Conservation (phyloP, 2,113 vertebrate species). For the Cololabis saira region DNA sequence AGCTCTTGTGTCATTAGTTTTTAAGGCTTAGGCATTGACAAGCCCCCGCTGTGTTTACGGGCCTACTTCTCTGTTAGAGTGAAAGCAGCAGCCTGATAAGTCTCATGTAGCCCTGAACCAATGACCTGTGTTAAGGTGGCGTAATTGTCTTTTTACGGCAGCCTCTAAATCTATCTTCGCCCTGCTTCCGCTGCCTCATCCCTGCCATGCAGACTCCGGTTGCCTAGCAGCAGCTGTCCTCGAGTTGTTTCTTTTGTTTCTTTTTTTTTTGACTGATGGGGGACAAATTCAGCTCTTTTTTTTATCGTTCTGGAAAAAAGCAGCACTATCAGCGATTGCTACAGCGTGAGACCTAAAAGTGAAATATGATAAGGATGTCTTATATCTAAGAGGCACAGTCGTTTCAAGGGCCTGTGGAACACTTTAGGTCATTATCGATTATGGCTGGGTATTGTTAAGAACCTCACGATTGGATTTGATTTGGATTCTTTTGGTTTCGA, state of each 20-base stretch:
- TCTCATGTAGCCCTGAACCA: conserved; percentile 71
- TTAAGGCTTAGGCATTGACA: conserved; percentile 23
- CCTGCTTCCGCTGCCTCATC: conserved; percentile 37
- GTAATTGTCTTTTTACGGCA: conserved; percentile 79
- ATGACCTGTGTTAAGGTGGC: conserved; percentile 77
- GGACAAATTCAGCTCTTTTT: conserved; percentile 57
- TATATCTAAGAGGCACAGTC: not conserved
- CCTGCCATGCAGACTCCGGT: conserved; percentile 42
- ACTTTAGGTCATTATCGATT: not conserved
- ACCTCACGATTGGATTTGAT: no score
- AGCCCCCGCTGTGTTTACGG: conserved; percentile 57
- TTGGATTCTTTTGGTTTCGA: no score
- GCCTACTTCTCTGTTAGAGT: conserved; percentile 47
- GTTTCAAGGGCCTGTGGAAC: not conserved
- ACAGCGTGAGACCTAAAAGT: conserved; percentile 6
- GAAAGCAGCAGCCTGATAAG: conserved; percentile 59
- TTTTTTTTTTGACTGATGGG: conserved; percentile 46
- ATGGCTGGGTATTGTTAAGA: no score
- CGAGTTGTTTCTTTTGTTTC: conserved; percentile 39
- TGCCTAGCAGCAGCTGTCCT: conserved; percentile 80
- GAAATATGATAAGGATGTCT: conserved; percentile 1
- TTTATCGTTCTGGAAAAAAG: conserved; percentile 25
- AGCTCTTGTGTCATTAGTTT: conserved; percentile 29
- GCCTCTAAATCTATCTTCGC: conserved; percentile 67
- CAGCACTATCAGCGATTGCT: conserved; percentile 25